Evolutionary conservation across 2,113 vertebrate genomes (phyloP).

Genomic region (Salvelinus fontinalis): DNA sequence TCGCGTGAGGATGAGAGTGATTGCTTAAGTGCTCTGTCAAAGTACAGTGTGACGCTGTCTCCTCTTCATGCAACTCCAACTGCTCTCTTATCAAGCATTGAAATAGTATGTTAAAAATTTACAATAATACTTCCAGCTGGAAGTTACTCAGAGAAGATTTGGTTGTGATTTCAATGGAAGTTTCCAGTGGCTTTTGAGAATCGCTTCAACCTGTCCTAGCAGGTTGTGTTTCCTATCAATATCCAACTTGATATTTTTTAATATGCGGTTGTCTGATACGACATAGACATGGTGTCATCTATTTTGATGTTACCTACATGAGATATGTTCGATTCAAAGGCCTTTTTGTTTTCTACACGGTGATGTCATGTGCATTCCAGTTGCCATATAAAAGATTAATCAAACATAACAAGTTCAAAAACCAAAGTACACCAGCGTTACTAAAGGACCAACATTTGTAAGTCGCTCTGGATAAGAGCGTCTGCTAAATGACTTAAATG

Average conservation of each 20-base stretch:
- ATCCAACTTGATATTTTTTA: background rate
- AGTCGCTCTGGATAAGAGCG: too few species aligned
- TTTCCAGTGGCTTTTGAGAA: background rate
- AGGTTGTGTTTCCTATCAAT: background rate
- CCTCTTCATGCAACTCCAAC: constrained; percentile 10
- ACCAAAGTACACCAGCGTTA: background rate
- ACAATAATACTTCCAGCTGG: background rate
- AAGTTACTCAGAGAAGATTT: constrained; percentile 10
- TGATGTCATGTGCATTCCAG: too few species aligned
- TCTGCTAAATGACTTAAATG: too few species aligned
- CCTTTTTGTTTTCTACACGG: background rate
- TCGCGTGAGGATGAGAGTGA: background rate
- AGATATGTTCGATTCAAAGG: too few species aligned
- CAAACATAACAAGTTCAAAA: background rate
- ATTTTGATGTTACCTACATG: too few species aligned
- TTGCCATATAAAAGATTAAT: too few species aligned
- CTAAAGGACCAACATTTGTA: constrained; percentile 3
- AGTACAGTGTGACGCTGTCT: background rate
- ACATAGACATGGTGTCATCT: too few species aligned
- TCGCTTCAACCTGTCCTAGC: background rate
- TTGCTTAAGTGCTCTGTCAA: constrained; percentile 1
- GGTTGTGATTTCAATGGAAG: background rate
- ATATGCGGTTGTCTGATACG: background rate
- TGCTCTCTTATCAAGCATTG: constrained; percentile 22
- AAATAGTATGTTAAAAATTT: constrained; percentile 12